Conservation (phyloP, 2,797 vertebrate genomes). For the Acrossocheilus wenchowensis region DNA sequence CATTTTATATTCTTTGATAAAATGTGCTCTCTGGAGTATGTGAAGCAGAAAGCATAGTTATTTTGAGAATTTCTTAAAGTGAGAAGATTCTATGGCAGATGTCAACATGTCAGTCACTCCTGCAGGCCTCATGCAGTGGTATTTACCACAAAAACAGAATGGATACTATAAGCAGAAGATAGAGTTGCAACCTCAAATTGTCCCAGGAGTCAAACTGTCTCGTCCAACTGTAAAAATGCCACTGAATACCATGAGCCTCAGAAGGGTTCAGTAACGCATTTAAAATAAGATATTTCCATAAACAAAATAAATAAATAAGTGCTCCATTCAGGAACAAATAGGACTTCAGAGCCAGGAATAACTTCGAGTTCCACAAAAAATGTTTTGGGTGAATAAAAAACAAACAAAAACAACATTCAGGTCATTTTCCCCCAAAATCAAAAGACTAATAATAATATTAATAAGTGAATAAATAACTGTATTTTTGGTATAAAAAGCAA, state of each 20-base stretch:
- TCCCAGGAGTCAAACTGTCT: slow-evolving; percentile 36
- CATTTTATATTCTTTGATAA: background rate
- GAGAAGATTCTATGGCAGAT: slow-evolving; percentile 23
- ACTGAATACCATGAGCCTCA: slow-evolving; percentile 20
- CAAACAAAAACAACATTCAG: background rate
- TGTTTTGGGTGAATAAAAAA: background rate
- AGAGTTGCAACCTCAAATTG: slow-evolving; percentile 43
- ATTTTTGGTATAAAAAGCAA: background rate
- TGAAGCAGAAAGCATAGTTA: background rate
- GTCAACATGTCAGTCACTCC: slow-evolving; percentile 41
- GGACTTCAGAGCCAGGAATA: background rate
- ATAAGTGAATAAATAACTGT: background rate
- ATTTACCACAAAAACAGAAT: slow-evolving; percentile 29
- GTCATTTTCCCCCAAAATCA: background rate
- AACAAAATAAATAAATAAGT: background rate
- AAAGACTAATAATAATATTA: background rate
- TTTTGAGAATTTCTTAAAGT: slow-evolving; percentile 20
- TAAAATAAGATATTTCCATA: slow-evolving; percentile 1
- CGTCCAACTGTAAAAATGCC: slow-evolving; percentile 26
- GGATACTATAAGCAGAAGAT: slow-evolving; percentile 17
- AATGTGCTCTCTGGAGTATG: background rate
- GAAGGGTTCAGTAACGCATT: background rate
- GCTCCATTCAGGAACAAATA: background rate
- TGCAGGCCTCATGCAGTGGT: slow-evolving; percentile 9
- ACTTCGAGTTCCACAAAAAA: background rate